Evolutionary conservation across 1,140 invertebrate genomes (phyloP).

Genomic region (Aphis craccivora): DNA sequence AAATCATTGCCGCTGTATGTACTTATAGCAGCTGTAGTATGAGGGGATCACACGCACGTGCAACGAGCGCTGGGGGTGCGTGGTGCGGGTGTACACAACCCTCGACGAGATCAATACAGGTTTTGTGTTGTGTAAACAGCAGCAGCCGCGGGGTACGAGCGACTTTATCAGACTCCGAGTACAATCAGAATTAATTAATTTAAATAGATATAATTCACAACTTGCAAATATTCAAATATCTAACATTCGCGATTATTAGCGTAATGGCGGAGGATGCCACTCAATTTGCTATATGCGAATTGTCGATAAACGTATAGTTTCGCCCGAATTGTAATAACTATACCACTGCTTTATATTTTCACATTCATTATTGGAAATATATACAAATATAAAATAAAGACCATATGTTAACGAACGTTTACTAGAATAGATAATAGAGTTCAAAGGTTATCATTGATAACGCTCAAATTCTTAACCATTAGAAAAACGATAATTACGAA

Average conservation of each 20-base stretch:
- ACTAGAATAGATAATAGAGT: neutral
- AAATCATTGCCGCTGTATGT: too few relatives aligned
- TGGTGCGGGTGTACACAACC: neutral
- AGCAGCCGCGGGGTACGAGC: neutral
- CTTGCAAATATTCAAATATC: neutral
- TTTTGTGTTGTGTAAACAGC: neutral
- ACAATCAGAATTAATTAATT: neutral
- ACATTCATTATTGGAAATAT: neutral
- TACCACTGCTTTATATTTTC: neutral
- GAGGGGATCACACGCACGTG: neutral
- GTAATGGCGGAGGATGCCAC: too few relatives aligned
- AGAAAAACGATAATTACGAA: neutral
- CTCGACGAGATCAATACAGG: neutral
- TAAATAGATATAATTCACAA: neutral
- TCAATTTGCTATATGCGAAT: neutral
- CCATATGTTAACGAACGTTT: too few relatives aligned
- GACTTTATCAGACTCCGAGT: neutral
- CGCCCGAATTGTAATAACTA: neutral
- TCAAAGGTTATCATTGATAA: neutral
- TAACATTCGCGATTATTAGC: neutral
- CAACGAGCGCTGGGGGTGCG: too few relatives aligned
- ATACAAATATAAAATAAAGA: neutral
- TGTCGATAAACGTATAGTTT: neutral
- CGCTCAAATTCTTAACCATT: neutral
- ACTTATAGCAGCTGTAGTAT: neutral